Base-by-base conservation (phyloP, 2,888 invertebrate genomes). In the Lasioglossum oenotherae region DNA sequence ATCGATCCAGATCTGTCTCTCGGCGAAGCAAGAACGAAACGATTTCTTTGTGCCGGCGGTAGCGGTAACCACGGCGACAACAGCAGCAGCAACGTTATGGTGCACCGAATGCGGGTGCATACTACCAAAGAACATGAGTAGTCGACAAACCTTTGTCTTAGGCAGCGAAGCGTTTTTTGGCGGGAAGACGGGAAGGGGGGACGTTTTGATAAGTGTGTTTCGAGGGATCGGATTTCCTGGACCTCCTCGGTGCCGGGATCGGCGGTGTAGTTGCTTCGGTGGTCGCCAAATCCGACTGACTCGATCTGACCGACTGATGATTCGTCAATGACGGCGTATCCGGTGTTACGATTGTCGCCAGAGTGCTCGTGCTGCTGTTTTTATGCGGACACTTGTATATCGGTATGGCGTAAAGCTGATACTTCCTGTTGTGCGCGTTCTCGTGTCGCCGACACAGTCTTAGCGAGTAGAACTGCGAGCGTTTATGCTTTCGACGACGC, bases 121-220 rank as follows among this genome's bases (percentile, higher is more conserved):
- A 81, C 83, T 78, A 83, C 75, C 71, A 74, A 79, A 86, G 82
- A 87, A 89, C 81, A 93, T 88, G 88, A 92, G 87, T 90, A 84
- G 86, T 86, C 83, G 91, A 95, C 94, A 93, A 94, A 94, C 94
- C 94, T 94, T 93, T 84, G 90, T 86, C 81, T 90, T 91, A 84
- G 89, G 86, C 80, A 90, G 76, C 87, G 91, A 86, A 80, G 83
- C 87, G 86, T 92, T 92, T 90, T 90, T 92, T 92, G 91, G 86
- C 81, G 96, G 95, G 91, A 95, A 95, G 90, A 95, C 94, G 78
- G 96, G 95, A 81, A 95, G 93, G 77, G 96, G 96, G 96, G 83
- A 96, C 95, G 91, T 96, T 96, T 94, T 96, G 96, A 91, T 96
- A 96, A 57, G 95, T 96, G 91, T 96, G 96, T 88, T 94, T 93